Base-by-base conservation (phyloP, 2,113 vertebrate genomes). In the Hemibates koningsi region DNA sequence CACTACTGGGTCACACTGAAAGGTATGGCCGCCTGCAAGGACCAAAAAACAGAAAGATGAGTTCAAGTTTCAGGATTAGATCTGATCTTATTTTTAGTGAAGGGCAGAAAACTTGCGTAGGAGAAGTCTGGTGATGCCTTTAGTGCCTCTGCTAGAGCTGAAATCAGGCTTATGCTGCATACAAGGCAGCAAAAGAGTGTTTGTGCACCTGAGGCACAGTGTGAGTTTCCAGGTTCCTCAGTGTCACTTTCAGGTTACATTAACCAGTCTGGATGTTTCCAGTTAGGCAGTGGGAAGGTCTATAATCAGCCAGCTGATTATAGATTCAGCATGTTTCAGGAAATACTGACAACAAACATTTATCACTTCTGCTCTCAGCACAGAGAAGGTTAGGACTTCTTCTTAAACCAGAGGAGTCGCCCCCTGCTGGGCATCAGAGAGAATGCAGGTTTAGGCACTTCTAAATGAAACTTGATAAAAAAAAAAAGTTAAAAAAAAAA, bases 1-100 rank as follows among this genome's bases (percentile, higher is more conserved):
- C 97, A 97, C 21, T 98, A 97, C 93, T 99, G 98, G 98, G 97
- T 98, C 63, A 98, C 97, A 0, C 97, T 99, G 45, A 99, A 98
- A 97, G 98, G 98, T 98, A 94, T 86, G 38, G 7, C 48, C 29
- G 3, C 21, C 66, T 61, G 17, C 27, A 34, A 9, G 12, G 10
- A 61, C 56, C 24, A n/a, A 13, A 52, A 36, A 52, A 78, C 27
- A 52, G 45, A 78, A 78, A 34, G 27, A 52, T 9, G 8, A 50
- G 16, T 52, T 52, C 45, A 32, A 34, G 17, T 13, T 52, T 50
- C 27, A 52, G 27, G 73, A 66, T 66, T 38, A 66, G 61, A 66
- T 66, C 27, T 50, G 71, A 52, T 52, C 16, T 19, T 11, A 76
- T 48, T 48, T 48, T 76, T 3, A 19, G 24, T 48, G 41, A 76